Evolutionary conservation across 1,140 invertebrate genomes (phyloP).

Genomic region (Penaeus chinensis): DNA sequence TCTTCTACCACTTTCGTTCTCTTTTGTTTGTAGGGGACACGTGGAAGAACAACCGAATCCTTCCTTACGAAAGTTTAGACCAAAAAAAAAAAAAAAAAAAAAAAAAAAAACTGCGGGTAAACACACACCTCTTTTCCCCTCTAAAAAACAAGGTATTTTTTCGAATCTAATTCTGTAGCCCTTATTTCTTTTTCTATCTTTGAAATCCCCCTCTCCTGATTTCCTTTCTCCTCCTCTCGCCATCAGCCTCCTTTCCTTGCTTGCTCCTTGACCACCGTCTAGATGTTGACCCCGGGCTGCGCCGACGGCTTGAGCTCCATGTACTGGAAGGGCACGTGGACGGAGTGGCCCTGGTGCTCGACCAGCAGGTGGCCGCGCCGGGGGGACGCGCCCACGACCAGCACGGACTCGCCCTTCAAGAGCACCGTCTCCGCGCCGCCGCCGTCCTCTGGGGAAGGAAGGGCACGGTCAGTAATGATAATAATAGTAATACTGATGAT

Average conservation of each 20-base stretch:
- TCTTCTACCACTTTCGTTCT: no score
- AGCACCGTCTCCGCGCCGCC: constrained; percentile 73
- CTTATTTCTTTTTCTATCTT: no score
- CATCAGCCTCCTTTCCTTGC: neutral
- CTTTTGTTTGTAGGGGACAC: no score
- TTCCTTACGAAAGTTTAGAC: no score
- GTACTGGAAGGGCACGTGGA: constrained; percentile 89
- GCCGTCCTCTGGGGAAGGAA: constrained; percentile 72
- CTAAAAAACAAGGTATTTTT: no score
- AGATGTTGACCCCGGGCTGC: constrained; percentile 52
- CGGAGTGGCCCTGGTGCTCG: constrained; percentile 81
- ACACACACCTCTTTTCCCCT: no score
- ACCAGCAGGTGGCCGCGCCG: constrained; percentile 84
- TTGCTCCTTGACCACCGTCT: neutral
- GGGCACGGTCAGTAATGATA: neutral
- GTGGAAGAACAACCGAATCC: no score
- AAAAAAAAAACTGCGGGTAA: no score
- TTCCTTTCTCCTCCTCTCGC: no score
- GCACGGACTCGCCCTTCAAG: constrained; percentile 85
- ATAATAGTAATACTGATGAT: neutral
- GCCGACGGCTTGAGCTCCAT: constrained; percentile 75
- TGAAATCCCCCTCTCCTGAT: no score
- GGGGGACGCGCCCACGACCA: constrained; percentile 84
- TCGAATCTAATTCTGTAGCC: no score
- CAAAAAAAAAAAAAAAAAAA: no score